These are phyloP conservation scores for Podarcis muralis DNA, from an alignment of 2,113 vertebrate species.

Conservation along the genomic window DNA sequence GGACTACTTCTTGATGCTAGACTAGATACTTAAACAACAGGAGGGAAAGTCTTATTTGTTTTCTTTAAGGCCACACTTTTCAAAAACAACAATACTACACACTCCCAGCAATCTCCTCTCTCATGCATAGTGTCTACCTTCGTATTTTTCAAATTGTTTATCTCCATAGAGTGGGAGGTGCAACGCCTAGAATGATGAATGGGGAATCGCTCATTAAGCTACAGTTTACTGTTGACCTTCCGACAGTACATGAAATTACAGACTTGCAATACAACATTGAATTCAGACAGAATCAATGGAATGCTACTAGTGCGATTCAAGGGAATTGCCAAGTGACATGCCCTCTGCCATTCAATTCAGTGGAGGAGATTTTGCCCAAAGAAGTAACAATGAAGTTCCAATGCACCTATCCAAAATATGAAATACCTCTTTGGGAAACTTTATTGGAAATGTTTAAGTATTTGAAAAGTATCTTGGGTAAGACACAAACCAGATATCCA, in stretches of 20 bases:
- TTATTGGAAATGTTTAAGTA: not conserved
- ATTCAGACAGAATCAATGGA: constrained; percentile 27
- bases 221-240: constrained; percentile 43
- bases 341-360: not conserved
- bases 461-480: not conserved
- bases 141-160: constrained; percentile 45
- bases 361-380: not conserved
- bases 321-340: not conserved
- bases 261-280: constrained; percentile 45
- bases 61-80: constrained; percentile 46
- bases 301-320: not conserved
- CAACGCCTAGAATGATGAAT: constrained; percentile 25
- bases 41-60: constrained; percentile 40
- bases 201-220: constrained; percentile 27
- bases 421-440: not conserved
- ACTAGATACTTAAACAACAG: constrained; percentile 47
- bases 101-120: constrained; percentile 31
- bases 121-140: constrained; percentile 53
- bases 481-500: not conserved
- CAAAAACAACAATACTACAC: constrained; percentile 31
- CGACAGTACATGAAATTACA: constrained; percentile 54
- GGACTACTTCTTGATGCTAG: constrained; percentile 53
- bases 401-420: not conserved
- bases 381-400: not conserved
- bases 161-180: constrained; percentile 23